Conservation (phyloP, 2,113 vertebrate species). For the Indicator indicator region DNA sequence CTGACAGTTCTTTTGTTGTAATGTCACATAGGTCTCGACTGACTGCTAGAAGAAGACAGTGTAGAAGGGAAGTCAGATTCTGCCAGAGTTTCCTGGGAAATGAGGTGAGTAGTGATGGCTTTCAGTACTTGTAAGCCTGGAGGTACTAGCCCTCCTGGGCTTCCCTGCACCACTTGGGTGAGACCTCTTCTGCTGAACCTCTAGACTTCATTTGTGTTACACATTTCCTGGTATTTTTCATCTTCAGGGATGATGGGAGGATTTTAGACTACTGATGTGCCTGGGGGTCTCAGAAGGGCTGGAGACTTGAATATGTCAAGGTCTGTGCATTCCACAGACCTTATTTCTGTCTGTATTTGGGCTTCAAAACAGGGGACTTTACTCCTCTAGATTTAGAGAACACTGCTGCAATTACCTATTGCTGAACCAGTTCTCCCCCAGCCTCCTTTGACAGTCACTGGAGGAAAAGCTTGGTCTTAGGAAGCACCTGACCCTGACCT, state of each 20-base stretch:
- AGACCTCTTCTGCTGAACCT: neutral
- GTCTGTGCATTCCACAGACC: neutral
- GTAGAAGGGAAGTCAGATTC: neutral
- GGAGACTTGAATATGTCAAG: neutral
- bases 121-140: neutral
- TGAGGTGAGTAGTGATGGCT: conserved; percentile 15
- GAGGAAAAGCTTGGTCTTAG: conserved; percentile 2
- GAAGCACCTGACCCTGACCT: neutral
- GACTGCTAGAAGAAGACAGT: neutral
- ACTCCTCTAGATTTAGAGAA: neutral
- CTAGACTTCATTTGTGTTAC: neutral
- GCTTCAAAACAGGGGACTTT: neutral
- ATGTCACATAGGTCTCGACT: neutral
- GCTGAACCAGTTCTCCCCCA: neutral
- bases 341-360: neutral
- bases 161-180: neutral
- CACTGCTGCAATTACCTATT: neutral
- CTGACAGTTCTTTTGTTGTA: conserved; percentile 32
- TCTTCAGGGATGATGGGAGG: neutral
- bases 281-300: neutral
- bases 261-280: neutral
- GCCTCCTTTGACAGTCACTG: neutral
- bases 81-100: neutral
- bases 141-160: neutral
- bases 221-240: neutral